These are phyloP conservation scores for Lottia scabra DNA, from an alignment of 2,888 invertebrate species.

Conservation along the genomic window DNA sequence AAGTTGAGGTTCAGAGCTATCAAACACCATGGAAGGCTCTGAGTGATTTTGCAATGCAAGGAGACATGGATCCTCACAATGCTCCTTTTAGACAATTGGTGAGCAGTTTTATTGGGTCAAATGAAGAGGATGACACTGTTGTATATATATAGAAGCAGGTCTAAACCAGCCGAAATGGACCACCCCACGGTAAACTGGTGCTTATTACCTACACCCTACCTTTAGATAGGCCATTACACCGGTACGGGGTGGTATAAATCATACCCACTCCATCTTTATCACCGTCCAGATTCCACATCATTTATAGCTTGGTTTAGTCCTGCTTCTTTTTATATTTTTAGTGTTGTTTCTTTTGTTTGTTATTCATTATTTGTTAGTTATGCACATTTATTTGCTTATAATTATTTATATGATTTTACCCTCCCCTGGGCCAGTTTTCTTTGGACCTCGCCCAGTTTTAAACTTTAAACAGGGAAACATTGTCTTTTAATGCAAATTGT, in stretches of 20 bases:
- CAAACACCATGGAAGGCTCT: constrained; percentile 95
- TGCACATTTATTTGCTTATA: too few relatives aligned
- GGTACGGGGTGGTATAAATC: neutral
- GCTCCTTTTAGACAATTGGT: constrained; percentile 97
- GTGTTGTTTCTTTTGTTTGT: neutral
- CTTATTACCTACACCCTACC: neutral
- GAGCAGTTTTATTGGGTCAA: constrained; percentile 72
- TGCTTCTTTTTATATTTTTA: constrained; percentile 10
- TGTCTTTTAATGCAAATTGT: too few relatives aligned
- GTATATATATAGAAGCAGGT: constrained; percentile 63
- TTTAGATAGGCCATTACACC: neutral
- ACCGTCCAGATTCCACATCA: neutral
- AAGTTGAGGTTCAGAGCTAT: constrained; percentile 91
- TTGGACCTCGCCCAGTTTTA: neutral
- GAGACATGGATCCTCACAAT: constrained; percentile 87
- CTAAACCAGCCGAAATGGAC: constrained; percentile 31
- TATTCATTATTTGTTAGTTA: too few relatives aligned
- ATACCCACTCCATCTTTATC: neutral
- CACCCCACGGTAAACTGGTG: constrained; percentile 18
- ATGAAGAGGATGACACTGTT: constrained; percentile 64
- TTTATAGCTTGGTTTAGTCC: neutral
- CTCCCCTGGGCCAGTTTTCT: neutral
- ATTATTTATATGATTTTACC: too few relatives aligned
- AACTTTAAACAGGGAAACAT: too few relatives aligned
- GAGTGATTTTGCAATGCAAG: constrained; percentile 94